Base-by-base conservation (phyloP, 2,797 vertebrate species). In the Sebastes taczanowskii region DNA sequence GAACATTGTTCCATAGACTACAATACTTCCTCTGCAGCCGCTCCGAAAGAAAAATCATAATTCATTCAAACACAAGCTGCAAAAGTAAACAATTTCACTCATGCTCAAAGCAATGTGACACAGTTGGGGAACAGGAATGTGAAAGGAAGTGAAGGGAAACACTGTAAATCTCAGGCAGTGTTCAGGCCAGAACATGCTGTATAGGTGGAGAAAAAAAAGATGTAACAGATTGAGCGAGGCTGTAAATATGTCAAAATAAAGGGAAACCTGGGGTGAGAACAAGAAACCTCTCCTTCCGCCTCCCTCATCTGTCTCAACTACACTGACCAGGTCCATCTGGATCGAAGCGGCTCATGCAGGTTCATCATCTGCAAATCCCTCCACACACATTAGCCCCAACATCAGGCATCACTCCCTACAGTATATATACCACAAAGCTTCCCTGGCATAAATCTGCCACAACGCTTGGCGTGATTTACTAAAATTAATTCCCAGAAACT, bases 201-300 rank as follows among this genome's bases (percentile, higher is more conserved):
- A 73, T 27, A 73, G 79, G 81, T 86, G 67, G n/a, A 20, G 72
- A 90, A 59, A 8, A 90, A 91, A 32, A 14, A 35, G 78, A 84
- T 4, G 78, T 92, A 94, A 96, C 95, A 92, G 94, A 96, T 96
- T 95, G 91, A 94, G 91, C 85, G 82, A 83, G 83, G 89, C 91
- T 96, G 95, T 95, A 95, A 96, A 91, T 94, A 88, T 94, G 92
- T 95, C 95, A 95, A 84, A 92, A 92, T 94, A 94, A 95, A 85
- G 94, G 91, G 94, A 95, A 96, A 95, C 96, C 95, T 91, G 80
- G 77, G 94, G 93, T 90, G 87, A 91, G 83, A 90, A 91, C 78
- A 87, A 93, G 89, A 94, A 96, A 92, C 92, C 91, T 88, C 85
- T 88, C 89, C 92, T 96, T 96, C 95, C 95, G 92, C 92, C 95